Evolutionary conservation across 2,888 invertebrate species (phyloP), one percentile per base, ranked within the genome.

Genomic region (Lithophane semibrunnea): DNA sequence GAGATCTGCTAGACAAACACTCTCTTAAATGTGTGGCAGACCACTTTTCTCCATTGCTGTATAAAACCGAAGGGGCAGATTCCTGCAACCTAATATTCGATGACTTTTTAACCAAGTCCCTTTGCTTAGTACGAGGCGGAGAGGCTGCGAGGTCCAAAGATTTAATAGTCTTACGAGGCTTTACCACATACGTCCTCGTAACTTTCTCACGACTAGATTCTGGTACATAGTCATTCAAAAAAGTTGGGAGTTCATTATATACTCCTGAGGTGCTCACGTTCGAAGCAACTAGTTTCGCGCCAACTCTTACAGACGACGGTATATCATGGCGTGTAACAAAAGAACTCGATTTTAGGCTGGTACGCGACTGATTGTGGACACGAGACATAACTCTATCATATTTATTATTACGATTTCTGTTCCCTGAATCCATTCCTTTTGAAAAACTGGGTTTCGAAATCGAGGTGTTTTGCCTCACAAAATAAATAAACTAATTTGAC

Each of bases 321-420:
- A 86, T 88, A 86, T 92, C 92, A 85, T 96, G 96, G 68, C 94
- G 93, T 74, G 91, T 94, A 80, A 96, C 94, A 74, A 86, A 88
- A 64, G 93, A 92, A 86, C 85, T 92, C 49, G 94, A 89, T 72
- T 90, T 93, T 54, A 94, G 83, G 84, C 88, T 93, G 49, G 85
- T 84, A 49, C 87, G 88, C 54, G 92, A 90, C 74, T 84, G 89
- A 88, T 92, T 94, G 68, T 88, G 84, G 5, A 96, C 92, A 65
- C 96, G 94, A 52, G 96, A 88, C 96, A 96, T 95, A 1, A 96
- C 95, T 90, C 95, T 94, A 18, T 93, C 93, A 82, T 96, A 96
- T 79, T 88, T 93, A 44, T 89, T 92, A 58, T 68, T 88, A 66
- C 80, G 77, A 72, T 80, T 91, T 83, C 81, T 90, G 70, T 73